Evolutionary conservation across 2,888 invertebrate genomes (phyloP), one percentile per base, ranked within the genome.

Genomic region (Morpho helenor): DNA sequence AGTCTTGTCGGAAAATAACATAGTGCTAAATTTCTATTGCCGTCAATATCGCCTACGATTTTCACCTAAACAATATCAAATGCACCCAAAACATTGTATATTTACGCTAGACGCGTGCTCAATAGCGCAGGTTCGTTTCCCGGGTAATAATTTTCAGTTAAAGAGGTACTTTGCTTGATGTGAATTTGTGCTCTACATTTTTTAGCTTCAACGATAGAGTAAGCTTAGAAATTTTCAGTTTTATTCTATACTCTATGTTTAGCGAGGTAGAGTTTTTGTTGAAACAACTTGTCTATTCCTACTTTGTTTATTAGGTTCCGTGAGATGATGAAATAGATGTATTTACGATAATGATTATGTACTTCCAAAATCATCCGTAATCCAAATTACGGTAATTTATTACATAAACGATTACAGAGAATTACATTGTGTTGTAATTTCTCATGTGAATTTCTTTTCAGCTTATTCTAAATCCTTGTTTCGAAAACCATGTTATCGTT

Each of bases 71-170:
- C 10, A 45, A 9, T 10, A 45, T 45, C 10, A 10, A 8, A 45
- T 10, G 10, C 44, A n/a, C 10, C n/a, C 9, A 9, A 41, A 2
- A 46, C 40, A 47, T 53, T 31, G 54, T 42, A 48, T 54, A 61
- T 64, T 62, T 61, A 57, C 52, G 61, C 46, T 41, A 40, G 48
- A 48, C 44, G 52, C 62, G 64, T 64, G 84, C 78, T 72, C 69
- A 71, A 79, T 77, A 71, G 75, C 65, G 62, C 73, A 73, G 79
- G 80, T 82, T 81, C 71, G 66, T 74, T 84, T 87, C 85, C 84
- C 78, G 79, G 65, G 66, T 84, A 82, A 76, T 86, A 82, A 86
- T 74, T 84, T 79, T 71, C 62, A 61, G 67, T 60, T 67, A 64
- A 73, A 72, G 65, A 68, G 67, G 69, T 65, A 68, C 72, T 73